Evolutionary conservation across 2,888 invertebrate genomes (phyloP), one percentile per base, ranked within the genome.

Genomic region (Acleris emargana): DNA sequence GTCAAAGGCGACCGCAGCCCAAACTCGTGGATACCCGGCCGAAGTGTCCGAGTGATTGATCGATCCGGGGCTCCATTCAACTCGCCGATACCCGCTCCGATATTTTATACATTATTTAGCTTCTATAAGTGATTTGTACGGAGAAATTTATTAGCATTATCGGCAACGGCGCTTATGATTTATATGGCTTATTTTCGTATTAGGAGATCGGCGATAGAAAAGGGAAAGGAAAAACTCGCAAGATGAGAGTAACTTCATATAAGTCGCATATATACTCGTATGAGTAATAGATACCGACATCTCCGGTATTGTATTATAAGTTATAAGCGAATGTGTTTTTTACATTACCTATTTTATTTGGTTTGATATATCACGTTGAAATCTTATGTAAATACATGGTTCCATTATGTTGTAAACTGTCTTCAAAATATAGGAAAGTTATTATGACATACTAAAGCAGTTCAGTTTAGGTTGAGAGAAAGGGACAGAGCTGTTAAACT

Each of bases 1-100:
- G 67, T 60, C 62, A 58, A 66, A 62, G 64, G 62, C 64, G 58
- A 59, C 64, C 59, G 61, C 51, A 68, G 72, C 70, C 69, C 67
- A 62, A 69, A 74, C 75, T 76, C 78, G 77, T 76, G 77, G 79
- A 77, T 81, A 77, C 74, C 76, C 73, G 69, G 76, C 74, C 73
- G 79, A 80, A 84, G 82, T 83, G 81, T 80, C 81, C 76, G 68
- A 75, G 78, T 80, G 87, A 87, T 87, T 86, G 86, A 87, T 87
- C 76, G 83, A 82, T 77, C 53, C 55, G 38, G 45, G 16, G 64
- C 73, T 73, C 74, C 73, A 78, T 79, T 78, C 76, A 79, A 70
- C 68, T 74, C 67, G 57, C 62, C 71, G 73, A 72, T 73, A 72
- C 71, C 61, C 61, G 67, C 58, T 52, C 20, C 64, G 67, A 67